These are phyloP conservation scores for Ostrea edulis DNA, from an alignment of 1,140 invertebrate species.

Conservation along the genomic window DNA sequence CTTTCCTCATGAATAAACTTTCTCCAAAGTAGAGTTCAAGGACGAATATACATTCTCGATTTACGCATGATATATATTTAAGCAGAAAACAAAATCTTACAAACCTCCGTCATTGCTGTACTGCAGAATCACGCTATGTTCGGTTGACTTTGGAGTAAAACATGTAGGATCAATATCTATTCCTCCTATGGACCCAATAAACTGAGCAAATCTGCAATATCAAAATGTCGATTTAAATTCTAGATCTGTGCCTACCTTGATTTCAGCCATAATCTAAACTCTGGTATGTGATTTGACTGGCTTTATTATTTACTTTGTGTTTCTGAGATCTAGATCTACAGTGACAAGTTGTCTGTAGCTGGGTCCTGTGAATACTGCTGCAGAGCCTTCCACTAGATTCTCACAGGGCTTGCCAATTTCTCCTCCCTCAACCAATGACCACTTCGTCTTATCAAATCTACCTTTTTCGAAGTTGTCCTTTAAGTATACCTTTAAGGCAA, in stretches of 20 bases:
- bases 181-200: conserved; percentile 73
- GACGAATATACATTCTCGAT: background rate
- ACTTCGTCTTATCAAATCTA: conserved; percentile 69
- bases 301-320: conserved; percentile 70
- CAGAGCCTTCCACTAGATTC: conserved; percentile 71
- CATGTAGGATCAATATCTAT: conserved; percentile 56
- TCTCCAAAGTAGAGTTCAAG: background rate
- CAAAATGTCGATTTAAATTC: background rate
- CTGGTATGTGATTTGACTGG: no score
- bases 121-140: conserved; percentile 74
- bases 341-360: conserved; percentile 74
- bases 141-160: conserved; percentile 58
- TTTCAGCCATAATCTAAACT: no score
- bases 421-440: conserved; percentile 76
- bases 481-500: conserved; percentile 70
- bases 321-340: conserved; percentile 76
- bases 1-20: no score
- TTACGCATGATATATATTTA: background rate
- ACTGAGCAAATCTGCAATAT: conserved; percentile 74
- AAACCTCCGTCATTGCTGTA: conserved; percentile 73
- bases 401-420: conserved; percentile 70
- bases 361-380: conserved; percentile 75
- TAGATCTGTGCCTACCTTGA: no score
- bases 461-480: conserved; percentile 76
- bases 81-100: background rate